Evolutionary conservation across 2,888 invertebrate species (phyloP).

Genomic region (Saturnia pavonia): DNA sequence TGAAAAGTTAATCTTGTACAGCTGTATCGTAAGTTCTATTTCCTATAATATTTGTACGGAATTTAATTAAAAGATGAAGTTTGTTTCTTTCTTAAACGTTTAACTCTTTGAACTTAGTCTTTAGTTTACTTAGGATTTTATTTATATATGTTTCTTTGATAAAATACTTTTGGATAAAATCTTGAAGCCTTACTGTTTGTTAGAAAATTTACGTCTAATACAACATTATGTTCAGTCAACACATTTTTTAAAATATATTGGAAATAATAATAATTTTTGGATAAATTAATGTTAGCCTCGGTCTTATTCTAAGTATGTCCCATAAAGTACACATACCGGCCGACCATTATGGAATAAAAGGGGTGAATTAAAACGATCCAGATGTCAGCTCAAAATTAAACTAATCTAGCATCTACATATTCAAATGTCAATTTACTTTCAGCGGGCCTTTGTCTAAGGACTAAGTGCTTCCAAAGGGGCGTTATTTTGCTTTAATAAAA

Average conservation of each 20-base stretch:
- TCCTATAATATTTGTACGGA: neutral
- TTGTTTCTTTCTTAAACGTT: neutral
- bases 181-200: too few relatives aligned
- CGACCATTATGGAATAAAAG: slow-evolving; percentile 14
- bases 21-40: too few relatives aligned
- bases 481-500: slow-evolving; percentile 20
- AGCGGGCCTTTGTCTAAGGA: slow-evolving; percentile 24
- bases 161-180: neutral
- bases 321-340: slow-evolving; percentile 11
- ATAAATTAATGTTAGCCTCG: neutral
- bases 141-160: neutral
- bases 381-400: slow-evolving; percentile 41
- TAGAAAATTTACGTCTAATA: too few relatives aligned
- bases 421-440: slow-evolving; percentile 35
- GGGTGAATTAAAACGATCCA: slow-evolving; percentile 26
- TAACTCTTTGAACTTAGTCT: neutral
- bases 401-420: slow-evolving; percentile 44
- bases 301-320: neutral
- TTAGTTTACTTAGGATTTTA: neutral
- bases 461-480: slow-evolving; percentile 18
- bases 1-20: neutral
- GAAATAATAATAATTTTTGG: neutral
- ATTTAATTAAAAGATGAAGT: neutral
- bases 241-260: neutral
- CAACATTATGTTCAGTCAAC: neutral